These are phyloP conservation scores for Drosophila mojavensis DNA, from an alignment of 1,140 invertebrate species.

Conservation along the genomic window DNA sequence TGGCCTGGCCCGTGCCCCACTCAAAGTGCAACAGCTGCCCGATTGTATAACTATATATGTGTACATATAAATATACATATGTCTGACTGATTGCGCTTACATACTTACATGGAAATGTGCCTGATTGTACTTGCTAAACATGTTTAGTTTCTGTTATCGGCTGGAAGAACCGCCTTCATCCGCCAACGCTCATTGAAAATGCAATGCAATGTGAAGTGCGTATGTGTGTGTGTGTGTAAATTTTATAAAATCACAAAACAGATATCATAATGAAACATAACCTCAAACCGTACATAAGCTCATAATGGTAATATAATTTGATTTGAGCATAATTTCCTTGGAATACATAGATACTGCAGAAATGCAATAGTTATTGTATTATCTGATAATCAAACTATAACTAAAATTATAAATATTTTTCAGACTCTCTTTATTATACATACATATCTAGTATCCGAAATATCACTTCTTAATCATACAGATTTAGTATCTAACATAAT, in stretches of 20 bases:
- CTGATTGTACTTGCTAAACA: slow-evolving; percentile 53
- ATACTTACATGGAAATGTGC: slow-evolving; percentile 13
- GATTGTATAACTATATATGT: slow-evolving; percentile 3
- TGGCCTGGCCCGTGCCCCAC: slow-evolving; percentile 52
- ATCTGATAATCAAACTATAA: too few relatives aligned
- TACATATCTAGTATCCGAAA: too few relatives aligned
- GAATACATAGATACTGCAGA: too few relatives aligned
- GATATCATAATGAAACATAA: slow-evolving; percentile 47
- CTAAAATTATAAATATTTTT: too few relatives aligned
- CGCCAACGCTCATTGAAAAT: slow-evolving; percentile 66
- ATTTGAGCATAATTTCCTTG: too few relatives aligned
- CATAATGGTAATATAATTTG: too few relatives aligned
- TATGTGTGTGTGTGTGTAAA: slow-evolving; percentile 76
- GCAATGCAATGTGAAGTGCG: slow-evolving; percentile 72
- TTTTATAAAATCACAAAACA: slow-evolving; percentile 61
- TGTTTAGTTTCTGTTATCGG: slow-evolving; percentile 63
- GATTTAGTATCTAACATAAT: too few relatives aligned
- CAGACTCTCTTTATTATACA: too few relatives aligned
- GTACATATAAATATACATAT: not conserved
- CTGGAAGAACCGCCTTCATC: slow-evolving; percentile 54
- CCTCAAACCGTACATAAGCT: not conserved
- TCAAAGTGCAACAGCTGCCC: slow-evolving; percentile 42
- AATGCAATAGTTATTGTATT: too few relatives aligned
- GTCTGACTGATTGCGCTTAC: not conserved
- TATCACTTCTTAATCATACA: too few relatives aligned